Evolutionary conservation across 2,113 vertebrate species (phyloP).

Genomic region (Theristicus caerulescens): DNA sequence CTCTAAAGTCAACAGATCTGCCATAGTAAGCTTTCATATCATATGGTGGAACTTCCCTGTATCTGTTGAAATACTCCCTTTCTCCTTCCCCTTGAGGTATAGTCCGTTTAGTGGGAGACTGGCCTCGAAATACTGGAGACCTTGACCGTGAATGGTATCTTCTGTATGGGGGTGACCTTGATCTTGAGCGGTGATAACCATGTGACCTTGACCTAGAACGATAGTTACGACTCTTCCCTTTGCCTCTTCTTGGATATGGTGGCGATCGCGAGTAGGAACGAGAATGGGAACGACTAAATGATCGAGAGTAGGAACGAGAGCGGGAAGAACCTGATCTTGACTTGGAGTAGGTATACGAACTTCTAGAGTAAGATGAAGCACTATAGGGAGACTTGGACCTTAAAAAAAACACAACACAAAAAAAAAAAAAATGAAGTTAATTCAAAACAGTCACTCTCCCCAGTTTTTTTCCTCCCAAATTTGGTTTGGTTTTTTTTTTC

Average conservation of each 20-base stretch:
- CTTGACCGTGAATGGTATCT: conserved; percentile 85
- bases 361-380: conserved; percentile 85
- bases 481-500: neutral
- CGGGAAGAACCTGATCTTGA: conserved; percentile 88
- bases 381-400: conserved; percentile 94
- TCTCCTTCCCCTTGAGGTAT: conserved; percentile 78
- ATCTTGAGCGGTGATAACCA: conserved; percentile 87
- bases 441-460: neutral
- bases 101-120: conserved; percentile 87
- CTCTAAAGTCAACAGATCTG: conserved; percentile 78
- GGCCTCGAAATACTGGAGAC: conserved; percentile 81
- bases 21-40: conserved; percentile 86
- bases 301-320: conserved; percentile 86
- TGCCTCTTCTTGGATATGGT: conserved; percentile 77
- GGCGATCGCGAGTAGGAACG: conserved; percentile 88
- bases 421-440: conserved; percentile 54
- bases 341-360: conserved; percentile 88
- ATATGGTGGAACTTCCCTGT: conserved; percentile 82
- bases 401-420: conserved; percentile 58
- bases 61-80: conserved; percentile 81
- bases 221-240: conserved; percentile 82
- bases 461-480: neutral
- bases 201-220: conserved; percentile 86
- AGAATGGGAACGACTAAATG: conserved; percentile 89
- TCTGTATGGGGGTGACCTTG: conserved; percentile 85